Evolutionary conservation across 2,888 invertebrate genomes (phyloP).

Genomic region (Eledona agricola): DNA sequence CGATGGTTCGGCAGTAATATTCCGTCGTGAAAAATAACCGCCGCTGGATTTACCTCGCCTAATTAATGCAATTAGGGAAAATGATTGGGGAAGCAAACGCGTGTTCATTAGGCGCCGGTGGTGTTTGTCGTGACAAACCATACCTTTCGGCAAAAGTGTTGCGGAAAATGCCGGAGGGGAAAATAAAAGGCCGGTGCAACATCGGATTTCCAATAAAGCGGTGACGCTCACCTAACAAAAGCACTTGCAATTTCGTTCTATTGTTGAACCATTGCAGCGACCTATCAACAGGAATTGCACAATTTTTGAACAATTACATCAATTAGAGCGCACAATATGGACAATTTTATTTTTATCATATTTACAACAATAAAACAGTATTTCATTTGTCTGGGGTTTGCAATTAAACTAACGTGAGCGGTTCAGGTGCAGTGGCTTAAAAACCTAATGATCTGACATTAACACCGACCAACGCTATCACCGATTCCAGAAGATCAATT

Average conservation of each 20-base stretch:
- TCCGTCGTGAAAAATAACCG: no score
- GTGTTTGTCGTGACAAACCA: constrained; percentile 20
- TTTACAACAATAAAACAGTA: no score
- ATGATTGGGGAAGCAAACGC: no score
- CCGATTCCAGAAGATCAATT: constrained; percentile 10
- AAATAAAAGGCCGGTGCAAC: constrained; percentile 28
- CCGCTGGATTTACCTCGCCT: no score
- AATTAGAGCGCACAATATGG: constrained; percentile 7
- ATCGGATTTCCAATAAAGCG: constrained; percentile 26
- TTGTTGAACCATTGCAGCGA: constrained; percentile 24
- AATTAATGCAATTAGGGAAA: no score
- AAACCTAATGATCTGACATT: constrained; percentile 7
- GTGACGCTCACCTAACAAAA: constrained; percentile 24
- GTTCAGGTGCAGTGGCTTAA: neutral
- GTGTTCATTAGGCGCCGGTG: constrained; percentile 6
- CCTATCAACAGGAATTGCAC: constrained; percentile 10
- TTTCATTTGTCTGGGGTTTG: no score
- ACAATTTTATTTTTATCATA: constrained; percentile 6
- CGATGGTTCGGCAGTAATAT: no score
- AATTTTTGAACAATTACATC: constrained; percentile 14
- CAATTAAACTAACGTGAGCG: no score
- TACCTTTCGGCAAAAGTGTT: constrained; percentile 25
- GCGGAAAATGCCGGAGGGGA: constrained; percentile 24
- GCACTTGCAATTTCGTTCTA: constrained; percentile 26
- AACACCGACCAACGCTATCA: constrained; percentile 4